Evolutionary conservation across 2,113 vertebrate species (phyloP).

Genomic region (Motacilla alba): DNA sequence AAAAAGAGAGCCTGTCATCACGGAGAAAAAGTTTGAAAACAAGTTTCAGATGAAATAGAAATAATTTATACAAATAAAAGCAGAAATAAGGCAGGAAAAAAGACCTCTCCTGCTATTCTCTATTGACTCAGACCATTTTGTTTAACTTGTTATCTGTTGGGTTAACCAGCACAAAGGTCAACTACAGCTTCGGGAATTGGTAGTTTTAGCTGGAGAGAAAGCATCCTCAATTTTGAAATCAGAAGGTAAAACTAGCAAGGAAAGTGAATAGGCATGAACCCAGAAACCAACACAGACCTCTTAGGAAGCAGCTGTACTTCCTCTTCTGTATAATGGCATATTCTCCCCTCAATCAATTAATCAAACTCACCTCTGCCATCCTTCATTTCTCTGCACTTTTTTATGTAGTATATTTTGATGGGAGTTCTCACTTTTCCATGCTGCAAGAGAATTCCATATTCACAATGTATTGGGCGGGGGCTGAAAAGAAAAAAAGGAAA

Average conservation of each 20-base stretch:
- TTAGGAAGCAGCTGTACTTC: not conserved
- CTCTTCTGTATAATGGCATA: not conserved
- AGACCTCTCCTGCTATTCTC: not conserved
- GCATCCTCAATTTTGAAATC: not conserved
- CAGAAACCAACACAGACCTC: not conserved
- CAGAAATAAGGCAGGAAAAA: not conserved
- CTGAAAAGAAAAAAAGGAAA: not conserved
- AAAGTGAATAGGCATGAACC: not conserved
- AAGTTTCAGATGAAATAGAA: not conserved
- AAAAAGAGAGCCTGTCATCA: not conserved
- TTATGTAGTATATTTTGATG: not conserved
- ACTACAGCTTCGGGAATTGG: not conserved
- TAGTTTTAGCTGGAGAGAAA: not conserved
- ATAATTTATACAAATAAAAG: not conserved
- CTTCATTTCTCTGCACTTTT: not conserved
- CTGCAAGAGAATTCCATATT: not conserved
- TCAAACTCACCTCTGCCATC: not conserved
- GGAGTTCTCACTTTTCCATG: not conserved
- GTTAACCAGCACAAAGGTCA: not conserved
- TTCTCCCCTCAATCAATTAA: not conserved
- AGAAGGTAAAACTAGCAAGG: not conserved
- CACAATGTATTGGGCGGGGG: rapidly evolving
- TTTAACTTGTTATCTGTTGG: not conserved
- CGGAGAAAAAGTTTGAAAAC: not conserved
- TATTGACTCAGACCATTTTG: not conserved